phyloP scores from a whole-genome alignment of 2,113 vertebrate species.

The Corvus moneduloides region DNA sequence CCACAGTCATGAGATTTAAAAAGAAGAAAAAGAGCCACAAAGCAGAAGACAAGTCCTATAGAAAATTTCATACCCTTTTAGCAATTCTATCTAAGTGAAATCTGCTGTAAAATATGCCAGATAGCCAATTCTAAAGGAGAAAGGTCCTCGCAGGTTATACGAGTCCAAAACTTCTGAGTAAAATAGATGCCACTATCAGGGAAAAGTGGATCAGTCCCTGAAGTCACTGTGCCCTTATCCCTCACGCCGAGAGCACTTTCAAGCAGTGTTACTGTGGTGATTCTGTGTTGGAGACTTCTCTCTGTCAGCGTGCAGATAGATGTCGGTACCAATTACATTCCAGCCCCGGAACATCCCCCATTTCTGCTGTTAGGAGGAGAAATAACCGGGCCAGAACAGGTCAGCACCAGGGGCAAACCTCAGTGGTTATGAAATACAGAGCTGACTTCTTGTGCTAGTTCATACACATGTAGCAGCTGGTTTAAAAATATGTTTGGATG shows the following conservation, averaged over 20 bases:
- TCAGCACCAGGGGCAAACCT: neutral
- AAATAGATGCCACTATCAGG: fast-evolving
- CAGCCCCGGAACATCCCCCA: neutral
- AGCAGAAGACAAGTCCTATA: neutral
- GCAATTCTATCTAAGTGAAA: neutral
- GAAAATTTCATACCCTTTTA: neutral
- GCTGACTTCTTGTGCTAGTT: neutral
- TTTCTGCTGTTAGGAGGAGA: neutral
- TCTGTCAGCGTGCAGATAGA: neutral
- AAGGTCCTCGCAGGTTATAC: fast-evolving
- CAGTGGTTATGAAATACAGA: neutral
- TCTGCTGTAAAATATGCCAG: neutral
- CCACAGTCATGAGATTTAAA: neutral
- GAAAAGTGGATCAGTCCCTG: neutral
- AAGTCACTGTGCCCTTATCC: neutral
- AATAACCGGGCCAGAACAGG: neutral
- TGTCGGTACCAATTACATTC: neutral
- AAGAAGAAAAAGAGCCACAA: neutral
- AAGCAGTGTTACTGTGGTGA: neutral
- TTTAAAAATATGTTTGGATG: neutral
- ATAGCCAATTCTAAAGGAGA: neutral
- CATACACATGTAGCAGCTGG: neutral
- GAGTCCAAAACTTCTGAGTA: neutral
- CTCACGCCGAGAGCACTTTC: neutral
- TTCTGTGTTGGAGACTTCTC: neutral